A percentile compares a stretch with the other conserved stretches of the same genome.
Evolutionary conservation across 1,140 invertebrate genomes (phyloP).

Genomic region (Samia ricini): DNA sequence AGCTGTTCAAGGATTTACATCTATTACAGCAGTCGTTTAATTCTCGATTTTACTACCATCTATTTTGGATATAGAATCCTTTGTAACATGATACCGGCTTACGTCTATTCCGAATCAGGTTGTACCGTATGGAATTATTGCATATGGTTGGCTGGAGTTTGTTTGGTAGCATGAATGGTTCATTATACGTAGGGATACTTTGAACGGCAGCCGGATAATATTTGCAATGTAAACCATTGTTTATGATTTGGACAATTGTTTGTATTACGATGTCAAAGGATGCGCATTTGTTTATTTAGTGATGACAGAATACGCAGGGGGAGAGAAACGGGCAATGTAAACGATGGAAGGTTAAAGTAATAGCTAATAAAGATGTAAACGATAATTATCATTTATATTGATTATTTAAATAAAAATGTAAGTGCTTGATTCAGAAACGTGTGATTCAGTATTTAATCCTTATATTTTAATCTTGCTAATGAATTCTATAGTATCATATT

Average conservation of each 20-base stretch:
- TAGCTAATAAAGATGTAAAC: neutral
- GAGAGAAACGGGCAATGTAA: constrained; percentile 35
- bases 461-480: too few species aligned
- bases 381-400: neutral
- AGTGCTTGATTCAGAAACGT: too few species aligned
- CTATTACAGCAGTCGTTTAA: constrained; percentile 59
- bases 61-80: constrained; percentile 63
- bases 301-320: constrained; percentile 28
- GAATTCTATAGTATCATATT: too few species aligned
- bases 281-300: constrained; percentile 69
- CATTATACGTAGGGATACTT: constrained; percentile 72
- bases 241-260: constrained; percentile 76
- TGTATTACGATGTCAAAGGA: constrained; percentile 73
- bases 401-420: too few species aligned
- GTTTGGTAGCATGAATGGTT: constrained; percentile 76
- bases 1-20: constrained; percentile 67
- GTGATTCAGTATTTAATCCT: too few species aligned
- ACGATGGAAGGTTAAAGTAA: constrained; percentile 32
- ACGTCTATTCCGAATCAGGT: constrained; percentile 35
- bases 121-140: constrained; percentile 67
- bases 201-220: constrained; percentile 64
- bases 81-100: constrained; percentile 58
- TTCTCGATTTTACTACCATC: constrained; percentile 66
- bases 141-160: constrained; percentile 75
- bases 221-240: constrained; percentile 75